phyloP scores from a whole-genome alignment of 2,888 invertebrate genomes.

The Diabrotica balteata region DNA sequence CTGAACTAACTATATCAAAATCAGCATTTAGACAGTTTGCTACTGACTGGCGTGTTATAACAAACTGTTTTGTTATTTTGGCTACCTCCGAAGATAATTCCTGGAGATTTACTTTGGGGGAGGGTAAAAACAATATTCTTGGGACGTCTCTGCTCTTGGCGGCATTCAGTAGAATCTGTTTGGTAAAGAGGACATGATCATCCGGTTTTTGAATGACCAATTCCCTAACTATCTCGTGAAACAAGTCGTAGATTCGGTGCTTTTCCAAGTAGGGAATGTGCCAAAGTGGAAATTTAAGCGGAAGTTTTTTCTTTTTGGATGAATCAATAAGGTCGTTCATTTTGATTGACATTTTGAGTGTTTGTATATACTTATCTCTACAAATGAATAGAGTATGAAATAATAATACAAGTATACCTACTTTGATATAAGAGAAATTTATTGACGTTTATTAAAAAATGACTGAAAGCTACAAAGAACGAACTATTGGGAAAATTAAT shows the following conservation, averaged over 20 bases:
- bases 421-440: too few species aligned
- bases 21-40: slow-evolving; percentile 26
- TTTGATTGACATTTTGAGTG: too few species aligned
- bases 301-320: slow-evolving; percentile 41
- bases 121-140: slow-evolving; percentile 65
- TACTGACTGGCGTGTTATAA: slow-evolving; percentile 44
- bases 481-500: too few species aligned
- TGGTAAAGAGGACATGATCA: slow-evolving; percentile 71
- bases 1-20: slow-evolving; percentile 32
- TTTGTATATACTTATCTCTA: too few species aligned
- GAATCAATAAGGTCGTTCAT: too few species aligned
- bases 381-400: too few species aligned
- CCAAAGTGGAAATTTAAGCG: slow-evolving; percentile 57
- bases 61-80: slow-evolving; percentile 48
- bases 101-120: slow-evolving; percentile 60
- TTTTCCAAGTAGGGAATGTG: slow-evolving; percentile 72
- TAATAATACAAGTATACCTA: too few species aligned
- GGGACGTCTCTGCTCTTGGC: slow-evolving; percentile 62
- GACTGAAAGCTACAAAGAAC: too few species aligned
- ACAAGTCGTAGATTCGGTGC: slow-evolving; percentile 68
- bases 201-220: slow-evolving; percentile 67
- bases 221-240: slow-evolving; percentile 69
- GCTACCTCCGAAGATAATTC: slow-evolving; percentile 53
- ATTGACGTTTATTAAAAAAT: too few species aligned
- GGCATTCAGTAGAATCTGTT: slow-evolving; percentile 64